Percentiles rank a stretch among this genome's conserved stretches.
phyloP scores from a whole-genome alignment of 1,140 invertebrate species.

The Reticulitermes speratus region DNA sequence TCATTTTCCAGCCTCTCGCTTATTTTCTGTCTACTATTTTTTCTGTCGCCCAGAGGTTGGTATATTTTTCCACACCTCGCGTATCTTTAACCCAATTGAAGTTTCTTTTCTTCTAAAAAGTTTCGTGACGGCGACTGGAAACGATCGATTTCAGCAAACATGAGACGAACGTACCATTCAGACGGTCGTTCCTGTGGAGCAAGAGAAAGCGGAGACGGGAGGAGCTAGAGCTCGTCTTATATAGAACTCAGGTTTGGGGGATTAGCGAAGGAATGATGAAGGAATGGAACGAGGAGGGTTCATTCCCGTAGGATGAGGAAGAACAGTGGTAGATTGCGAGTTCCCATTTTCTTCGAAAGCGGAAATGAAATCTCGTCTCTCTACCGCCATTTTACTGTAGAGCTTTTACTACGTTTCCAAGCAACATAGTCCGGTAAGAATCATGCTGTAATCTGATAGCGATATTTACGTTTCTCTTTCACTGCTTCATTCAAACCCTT shows the following conservation, averaged over 20 bases:
- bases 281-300: neutral
- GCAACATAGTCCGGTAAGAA: neutral
- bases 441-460: neutral
- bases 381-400: neutral
- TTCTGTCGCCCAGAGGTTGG: neutral
- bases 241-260: neutral
- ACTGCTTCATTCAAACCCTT: neutral
- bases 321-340: neutral
- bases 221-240: neutral
- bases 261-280: conserved; percentile 2
- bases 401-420: neutral
- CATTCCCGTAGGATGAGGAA: neutral
- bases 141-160: neutral
- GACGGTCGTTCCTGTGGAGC: neutral
- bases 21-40: neutral
- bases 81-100: conserved; percentile 7
- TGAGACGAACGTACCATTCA: neutral
- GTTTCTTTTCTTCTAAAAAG: neutral
- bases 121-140: neutral
- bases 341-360: neutral
- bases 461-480: neutral
- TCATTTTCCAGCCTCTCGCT: neutral
- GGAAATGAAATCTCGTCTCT: conserved; percentile 3
- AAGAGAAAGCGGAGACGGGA: neutral
- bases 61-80: neutral